Evolutionary conservation across 1,140 invertebrate species (phyloP).

Genomic region (Drosophila pallidifrons): DNA sequence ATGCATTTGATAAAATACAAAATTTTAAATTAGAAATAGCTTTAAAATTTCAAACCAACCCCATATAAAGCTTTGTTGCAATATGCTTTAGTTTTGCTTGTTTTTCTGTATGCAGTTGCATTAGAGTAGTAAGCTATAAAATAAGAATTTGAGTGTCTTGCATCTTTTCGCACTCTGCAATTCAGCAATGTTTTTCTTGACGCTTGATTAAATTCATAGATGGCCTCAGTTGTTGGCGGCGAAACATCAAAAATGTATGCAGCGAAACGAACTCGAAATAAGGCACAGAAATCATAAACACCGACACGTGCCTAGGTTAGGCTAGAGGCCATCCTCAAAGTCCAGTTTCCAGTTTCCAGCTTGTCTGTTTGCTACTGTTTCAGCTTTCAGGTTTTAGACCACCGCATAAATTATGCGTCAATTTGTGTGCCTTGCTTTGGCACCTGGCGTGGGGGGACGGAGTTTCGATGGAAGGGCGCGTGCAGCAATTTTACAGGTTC

Average conservation of each 20-base stretch:
- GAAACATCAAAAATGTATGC: constrained; percentile 70
- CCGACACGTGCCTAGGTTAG: constrained; percentile 66
- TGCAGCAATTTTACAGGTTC: constrained; percentile 52
- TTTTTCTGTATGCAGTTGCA: neutral
- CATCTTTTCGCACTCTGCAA: neutral
- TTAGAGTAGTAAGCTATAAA: neutral
- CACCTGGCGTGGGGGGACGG: constrained; percentile 56
- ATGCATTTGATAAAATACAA: neutral
- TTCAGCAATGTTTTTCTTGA: constrained; percentile 21
- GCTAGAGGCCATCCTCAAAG: constrained; percentile 14
- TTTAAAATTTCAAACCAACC: too few relatives aligned
- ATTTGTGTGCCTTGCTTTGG: constrained; percentile 30
- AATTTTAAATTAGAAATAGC: neutral
- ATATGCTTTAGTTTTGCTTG: neutral
- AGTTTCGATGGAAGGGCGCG: constrained; percentile 40
- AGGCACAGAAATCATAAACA: constrained; percentile 63
- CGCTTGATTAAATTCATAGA: constrained; percentile 67
- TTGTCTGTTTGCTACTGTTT: constrained; percentile 23
- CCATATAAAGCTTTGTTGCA: neutral
- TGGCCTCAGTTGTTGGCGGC: constrained; percentile 20
- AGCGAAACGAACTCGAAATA: constrained; percentile 2
- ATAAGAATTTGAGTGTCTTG: constrained; percentile 25
- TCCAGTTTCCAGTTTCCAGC: constrained; percentile 24
- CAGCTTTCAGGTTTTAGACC: constrained; percentile 2
- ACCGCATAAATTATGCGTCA: constrained; percentile 68